Percentiles rank a stretch among this genome's conserved stretches.
Conservation (phyloP, 2,888 invertebrate genomes). For the Eupithecia insigniata region DNA sequence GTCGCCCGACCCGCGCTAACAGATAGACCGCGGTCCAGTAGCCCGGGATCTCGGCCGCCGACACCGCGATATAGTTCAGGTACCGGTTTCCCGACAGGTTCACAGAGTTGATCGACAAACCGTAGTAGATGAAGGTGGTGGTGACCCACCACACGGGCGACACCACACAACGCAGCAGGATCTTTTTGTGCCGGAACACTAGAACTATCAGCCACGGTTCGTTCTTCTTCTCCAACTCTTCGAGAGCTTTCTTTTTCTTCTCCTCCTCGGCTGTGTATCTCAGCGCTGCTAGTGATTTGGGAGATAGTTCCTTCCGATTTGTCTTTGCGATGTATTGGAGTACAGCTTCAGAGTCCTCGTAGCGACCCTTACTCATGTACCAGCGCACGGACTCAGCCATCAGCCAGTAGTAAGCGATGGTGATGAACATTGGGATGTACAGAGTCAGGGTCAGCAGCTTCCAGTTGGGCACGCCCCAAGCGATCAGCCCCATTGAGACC, state of each 20-base stretch:
- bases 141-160: constrained; percentile 85
- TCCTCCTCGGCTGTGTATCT: constrained; percentile 59
- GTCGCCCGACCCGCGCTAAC: constrained; percentile 84
- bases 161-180: constrained; percentile 59
- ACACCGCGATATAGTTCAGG: constrained; percentile 85
- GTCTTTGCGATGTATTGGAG: constrained; percentile 85
- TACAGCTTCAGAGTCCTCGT: constrained; percentile 86
- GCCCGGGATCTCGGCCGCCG: constrained; percentile 87
- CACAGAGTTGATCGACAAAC: constrained; percentile 85
- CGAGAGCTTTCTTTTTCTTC: constrained; percentile 48
- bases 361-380: constrained; percentile 88
- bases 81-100: constrained; percentile 86
- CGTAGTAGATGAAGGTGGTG: constrained; percentile 86
- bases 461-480: constrained; percentile 89
- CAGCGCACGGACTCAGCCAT: constrained; percentile 90
- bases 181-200: constrained; percentile 61
- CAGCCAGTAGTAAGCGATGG: constrained; percentile 87
- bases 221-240: constrained; percentile 44
- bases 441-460: constrained; percentile 85
- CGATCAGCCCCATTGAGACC: constrained; percentile 86
- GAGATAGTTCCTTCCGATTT: constrained; percentile 76
- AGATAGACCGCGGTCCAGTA: constrained; percentile 84
- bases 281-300: constrained; percentile 62
- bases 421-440: constrained; percentile 87
- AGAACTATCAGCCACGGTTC: constrained; percentile 67